Evolutionary conservation across 2,113 vertebrate species (phyloP), one percentile per base, ranked within the genome.

Genomic region (Pelecanoides urinatrix): DNA sequence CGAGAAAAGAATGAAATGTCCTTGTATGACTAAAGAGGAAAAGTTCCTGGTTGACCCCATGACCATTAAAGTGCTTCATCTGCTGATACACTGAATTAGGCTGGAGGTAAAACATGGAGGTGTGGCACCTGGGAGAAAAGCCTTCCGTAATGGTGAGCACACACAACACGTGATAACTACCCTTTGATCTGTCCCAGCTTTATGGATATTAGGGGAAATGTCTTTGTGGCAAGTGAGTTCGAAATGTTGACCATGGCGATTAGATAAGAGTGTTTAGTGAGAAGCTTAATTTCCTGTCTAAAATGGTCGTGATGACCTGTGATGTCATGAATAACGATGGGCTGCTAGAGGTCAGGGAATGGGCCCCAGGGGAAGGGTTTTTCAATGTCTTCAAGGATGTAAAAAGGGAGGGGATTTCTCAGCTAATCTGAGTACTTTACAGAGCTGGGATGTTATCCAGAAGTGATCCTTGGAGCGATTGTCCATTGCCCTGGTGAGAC

Each of bases 211-310:
- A 44, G 22, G 47, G 77, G 66, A 92, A 95, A 88, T 59, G 68
- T 45, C 90, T 92, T 75, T 45, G 78, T 62, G 68, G 73, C 26
- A 77, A 78, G 52, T 16, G 40, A 73, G 62, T 56, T 94, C 3
- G 2, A 65, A 84, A 92, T 38, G 73, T 14, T 79, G 81, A 53
- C 85, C 45, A 0, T 1, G 26, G 34, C 0, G 49, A 83, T 93
- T 77, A 96, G 95, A 96, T 95, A 92, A 88, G 25, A 22, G 17
- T 52, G 19, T 17, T 75, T 12, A 55, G 23, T 0, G 21, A 93
- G 87, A 70, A 90, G 29, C 30, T 77, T 76, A 73, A 90, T 96
- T 96, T 96, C 78, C 93, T 50, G 15, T 45, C 66, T 83, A 16
- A 90, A 97, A 83, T 73, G 67, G 62, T 66, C 62, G 42, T 21